These are phyloP conservation scores for Corythornis madagascariensis DNA, from an alignment of 2,113 vertebrate species.

Conservation along the genomic window DNA sequence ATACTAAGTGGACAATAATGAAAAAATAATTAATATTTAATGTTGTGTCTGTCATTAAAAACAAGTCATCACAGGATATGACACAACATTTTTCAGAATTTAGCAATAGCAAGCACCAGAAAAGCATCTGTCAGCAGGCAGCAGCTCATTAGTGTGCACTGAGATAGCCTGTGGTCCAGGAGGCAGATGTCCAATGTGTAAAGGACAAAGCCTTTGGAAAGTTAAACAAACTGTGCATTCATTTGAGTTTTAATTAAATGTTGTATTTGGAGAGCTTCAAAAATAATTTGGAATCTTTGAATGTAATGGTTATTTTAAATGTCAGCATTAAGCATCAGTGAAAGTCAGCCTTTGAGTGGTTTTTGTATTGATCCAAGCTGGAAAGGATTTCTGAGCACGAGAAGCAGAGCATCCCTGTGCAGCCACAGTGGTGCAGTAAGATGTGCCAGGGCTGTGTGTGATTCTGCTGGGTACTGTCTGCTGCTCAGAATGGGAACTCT, in stretches of 20 bases:
- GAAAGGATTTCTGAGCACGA: neutral
- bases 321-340: neutral
- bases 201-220: conserved; percentile 41
- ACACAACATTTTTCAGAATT: neutral
- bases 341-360: neutral
- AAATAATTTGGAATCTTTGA: conserved; percentile 19
- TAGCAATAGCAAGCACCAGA: neutral
- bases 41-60: neutral
- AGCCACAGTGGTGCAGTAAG: neutral
- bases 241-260: conserved; percentile 41
- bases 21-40: neutral
- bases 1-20: neutral
- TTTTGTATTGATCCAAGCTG: neutral
- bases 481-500: neutral
- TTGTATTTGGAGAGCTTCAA: conserved; percentile 37
- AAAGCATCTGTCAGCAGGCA: conserved; percentile 17
- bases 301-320: conserved; percentile 18
- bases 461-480: neutral
- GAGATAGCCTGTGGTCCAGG: neutral
- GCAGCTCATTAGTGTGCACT: neutral
- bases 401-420: neutral
- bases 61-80: neutral
- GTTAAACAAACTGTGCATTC: neutral
- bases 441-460: neutral
- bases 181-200: neutral